These are phyloP conservation scores for Symphodus melops DNA, from an alignment of 2,113 vertebrate genomes.

Conservation along the genomic window DNA sequence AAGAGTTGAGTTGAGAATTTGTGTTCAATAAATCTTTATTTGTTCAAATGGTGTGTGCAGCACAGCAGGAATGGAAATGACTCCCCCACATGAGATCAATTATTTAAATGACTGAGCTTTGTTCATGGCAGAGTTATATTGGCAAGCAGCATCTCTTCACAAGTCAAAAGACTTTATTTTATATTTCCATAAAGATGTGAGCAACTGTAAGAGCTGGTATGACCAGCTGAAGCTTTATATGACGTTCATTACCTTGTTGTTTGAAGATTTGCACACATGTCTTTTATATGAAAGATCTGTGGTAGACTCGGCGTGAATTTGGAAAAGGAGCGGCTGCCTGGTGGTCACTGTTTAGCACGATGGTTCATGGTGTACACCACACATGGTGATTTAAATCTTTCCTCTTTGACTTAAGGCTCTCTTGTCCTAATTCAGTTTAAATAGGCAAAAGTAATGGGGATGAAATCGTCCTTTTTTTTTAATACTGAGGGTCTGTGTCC, in stretches of 20 bases:
- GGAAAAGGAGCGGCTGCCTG: too few species aligned
- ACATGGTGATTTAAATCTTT: too few species aligned
- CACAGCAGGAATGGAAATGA: conserved; percentile 8
- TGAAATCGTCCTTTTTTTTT: too few species aligned
- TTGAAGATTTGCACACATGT: not conserved
- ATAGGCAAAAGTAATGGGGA: too few species aligned
- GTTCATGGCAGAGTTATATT: conserved; percentile 39
- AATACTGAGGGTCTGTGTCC: too few species aligned
- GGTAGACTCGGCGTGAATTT: too few species aligned
- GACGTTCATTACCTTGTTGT: not conserved
- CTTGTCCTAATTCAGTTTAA: too few species aligned
- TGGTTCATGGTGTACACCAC: too few species aligned
- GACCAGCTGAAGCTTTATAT: not conserved
- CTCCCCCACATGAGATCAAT: conserved; percentile 56
- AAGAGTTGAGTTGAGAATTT: not conserved
- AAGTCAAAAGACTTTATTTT: not conserved
- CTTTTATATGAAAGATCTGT: not conserved
- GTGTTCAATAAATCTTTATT: not conserved
- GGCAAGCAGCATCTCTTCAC: conserved; percentile 27
- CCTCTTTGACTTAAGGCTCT: too few species aligned
- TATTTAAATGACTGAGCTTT: conserved; percentile 59
- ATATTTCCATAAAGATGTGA: not conserved
- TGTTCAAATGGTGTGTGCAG: not conserved
- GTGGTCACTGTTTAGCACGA: too few species aligned
- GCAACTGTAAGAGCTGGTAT: not conserved